Evolutionary conservation across 2,888 invertebrate species (phyloP), one percentile per base, ranked within the genome.

Genomic region (Tortrix viridana): DNA sequence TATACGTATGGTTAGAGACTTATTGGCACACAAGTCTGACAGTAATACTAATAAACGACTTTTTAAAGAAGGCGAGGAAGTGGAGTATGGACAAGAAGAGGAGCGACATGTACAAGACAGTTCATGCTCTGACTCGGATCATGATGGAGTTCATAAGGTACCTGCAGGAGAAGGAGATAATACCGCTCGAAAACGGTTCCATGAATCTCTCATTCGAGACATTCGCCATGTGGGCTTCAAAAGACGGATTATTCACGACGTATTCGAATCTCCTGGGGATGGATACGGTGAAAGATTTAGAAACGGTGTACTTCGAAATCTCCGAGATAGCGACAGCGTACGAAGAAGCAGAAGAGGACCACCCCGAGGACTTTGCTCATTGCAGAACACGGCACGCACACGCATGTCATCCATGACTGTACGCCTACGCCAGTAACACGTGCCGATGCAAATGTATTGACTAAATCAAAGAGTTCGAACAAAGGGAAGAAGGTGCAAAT

Each of bases 321-420:
- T 49, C 49, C 58, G 16, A 58, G 49, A 47, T 38, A 9, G 49
- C 41, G 41, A 49, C 12, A 2, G 9, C 6, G 7, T 26, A 41
- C 48, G 58, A 58, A 23, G 16, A 38, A 9, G 5, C n/a, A 6
- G 5, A 20, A 14, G 38, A 58, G 41, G 48, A 49, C 47, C 38
- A 20, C 1, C 41, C n/a, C 6, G n/a, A n/a, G n/a, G n/a, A n/a
- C n/a, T n/a, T n/a, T n/a, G n/a, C n/a, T 48, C 19, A 18, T 58
- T 16, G 49, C 58, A n/a, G 48, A 58, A 23, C 58, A 58, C 20
- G 23, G 22, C 0, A 38, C 5, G 2, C 58, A 58, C 48, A 47
- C 49, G n/a, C 58, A 58, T 12, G 58, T 58, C 49, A 12, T 58
- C 49, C 58, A 58, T 43, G 58, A 58, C 22, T 58, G 58, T 18